Percentiles rank a stretch among this genome's conserved stretches.
phyloP scores from a whole-genome alignment of 2,888 invertebrate genomes.

The Mythimna vitellina region DNA sequence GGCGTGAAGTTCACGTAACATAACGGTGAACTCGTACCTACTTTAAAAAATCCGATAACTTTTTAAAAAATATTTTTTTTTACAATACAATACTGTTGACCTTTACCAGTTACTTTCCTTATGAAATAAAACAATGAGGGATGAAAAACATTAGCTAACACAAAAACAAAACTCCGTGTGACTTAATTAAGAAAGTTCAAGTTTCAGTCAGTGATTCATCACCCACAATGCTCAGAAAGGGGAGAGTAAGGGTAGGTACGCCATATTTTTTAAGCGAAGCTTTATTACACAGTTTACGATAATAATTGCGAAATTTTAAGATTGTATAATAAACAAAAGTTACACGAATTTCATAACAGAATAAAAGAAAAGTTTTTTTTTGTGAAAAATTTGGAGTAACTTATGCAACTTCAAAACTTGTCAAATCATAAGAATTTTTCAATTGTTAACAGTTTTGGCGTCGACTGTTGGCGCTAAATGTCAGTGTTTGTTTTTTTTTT shows the following conservation, averaged over 20 bases:
- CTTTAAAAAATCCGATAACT: not conserved
- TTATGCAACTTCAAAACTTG: conserved; percentile 49
- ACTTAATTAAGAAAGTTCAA: conserved; percentile 52
- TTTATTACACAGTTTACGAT: conserved; percentile 45
- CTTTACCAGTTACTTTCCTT: conserved; percentile 19
- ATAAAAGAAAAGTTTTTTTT: conserved; percentile 27
- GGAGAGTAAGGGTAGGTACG: conserved; percentile 21
- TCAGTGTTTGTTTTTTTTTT: conserved; percentile 31
- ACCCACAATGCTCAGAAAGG: conserved; percentile 26
- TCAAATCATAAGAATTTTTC: conserved; percentile 20
- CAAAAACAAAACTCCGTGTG: conserved; percentile 32
- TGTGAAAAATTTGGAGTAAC: conserved; percentile 6
- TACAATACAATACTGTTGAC: conserved; percentile 24
- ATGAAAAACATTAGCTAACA: conserved; percentile 43
- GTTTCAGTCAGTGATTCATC: conserved; percentile 25
- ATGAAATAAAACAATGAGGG: conserved; percentile 38
- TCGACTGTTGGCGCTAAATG: conserved; percentile 35
- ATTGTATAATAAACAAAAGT: conserved; percentile 50
- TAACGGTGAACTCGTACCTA: not conserved
- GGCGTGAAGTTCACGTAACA: not conserved
- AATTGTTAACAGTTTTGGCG: conserved; percentile 34
- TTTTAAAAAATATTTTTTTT: not conserved
- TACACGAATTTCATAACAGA: conserved; percentile 53
- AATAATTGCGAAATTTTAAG: conserved; percentile 40
- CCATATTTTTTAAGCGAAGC: conserved; percentile 33